A percentile compares a stretch with the other conserved stretches of the same genome.
These are phyloP conservation scores for Eugnorisma glareosa DNA, from an alignment of 2,888 invertebrate species.

Conservation along the genomic window DNA sequence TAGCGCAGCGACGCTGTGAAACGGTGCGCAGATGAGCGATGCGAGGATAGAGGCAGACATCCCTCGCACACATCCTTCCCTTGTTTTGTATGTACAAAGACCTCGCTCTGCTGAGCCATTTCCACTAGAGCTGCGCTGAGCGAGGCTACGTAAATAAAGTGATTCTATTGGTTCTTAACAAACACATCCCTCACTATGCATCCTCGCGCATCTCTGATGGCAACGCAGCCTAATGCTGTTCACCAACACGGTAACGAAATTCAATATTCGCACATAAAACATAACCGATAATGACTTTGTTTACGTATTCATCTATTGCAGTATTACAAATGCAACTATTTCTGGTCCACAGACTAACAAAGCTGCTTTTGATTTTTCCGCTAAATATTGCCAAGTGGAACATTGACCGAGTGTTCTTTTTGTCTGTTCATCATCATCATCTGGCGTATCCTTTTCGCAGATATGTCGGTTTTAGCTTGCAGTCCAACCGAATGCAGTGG, in stretches of 20 bases:
- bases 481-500: neutral
- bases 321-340: slow-evolving; percentile 2
- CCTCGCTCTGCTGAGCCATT: too few relatives aligned
- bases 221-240: too few relatives aligned
- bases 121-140: too few relatives aligned
- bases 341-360: neutral
- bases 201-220: too few relatives aligned
- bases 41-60: too few relatives aligned
- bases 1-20: too few relatives aligned
- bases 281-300: neutral
- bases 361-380: neutral
- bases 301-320: slow-evolving; percentile 6
- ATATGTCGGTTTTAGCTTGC: neutral
- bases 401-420: neutral
- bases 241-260: neutral
- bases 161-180: too few relatives aligned
- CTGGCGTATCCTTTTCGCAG: neutral
- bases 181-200: too few relatives aligned
- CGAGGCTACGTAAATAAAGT: too few relatives aligned
- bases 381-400: slow-evolving; percentile 19
- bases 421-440: neutral
- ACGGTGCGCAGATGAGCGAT: too few relatives aligned
- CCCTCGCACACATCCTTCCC: too few relatives aligned
- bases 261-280: neutral
- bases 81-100: too few relatives aligned